phyloP scores from a whole-genome alignment of 1,140 invertebrate genomes.

The Drosophila serrata region DNA sequence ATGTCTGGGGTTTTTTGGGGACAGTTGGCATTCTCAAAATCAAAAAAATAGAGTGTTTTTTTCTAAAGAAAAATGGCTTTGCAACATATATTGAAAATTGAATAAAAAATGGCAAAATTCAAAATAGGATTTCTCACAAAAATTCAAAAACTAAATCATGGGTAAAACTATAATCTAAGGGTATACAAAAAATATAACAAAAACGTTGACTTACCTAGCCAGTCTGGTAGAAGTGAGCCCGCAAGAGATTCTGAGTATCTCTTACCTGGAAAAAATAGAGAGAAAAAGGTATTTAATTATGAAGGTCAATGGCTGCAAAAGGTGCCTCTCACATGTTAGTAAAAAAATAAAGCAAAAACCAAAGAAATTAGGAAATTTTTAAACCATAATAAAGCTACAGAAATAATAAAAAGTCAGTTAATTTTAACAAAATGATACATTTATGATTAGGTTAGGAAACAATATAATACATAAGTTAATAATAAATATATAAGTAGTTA shows the following conservation, averaged over 20 bases:
- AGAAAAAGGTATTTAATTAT: slow-evolving; percentile 42
- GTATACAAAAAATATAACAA: slow-evolving; percentile 68
- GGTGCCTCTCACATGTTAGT: slow-evolving; percentile 55
- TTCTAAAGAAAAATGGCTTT: slow-evolving; percentile 45
- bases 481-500: too few species aligned
- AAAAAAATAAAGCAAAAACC: slow-evolving; percentile 10
- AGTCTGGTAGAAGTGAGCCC: slow-evolving; percentile 85
- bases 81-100: slow-evolving; percentile 61
- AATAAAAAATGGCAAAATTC: slow-evolving; percentile 49
- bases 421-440: background rate
- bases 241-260: slow-evolving; percentile 86
- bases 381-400: background rate
- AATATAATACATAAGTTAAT: background rate
- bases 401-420: background rate
- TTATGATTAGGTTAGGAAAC: background rate
- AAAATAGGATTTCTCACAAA: slow-evolving; percentile 55
- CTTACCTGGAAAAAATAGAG: slow-evolving; percentile 82
- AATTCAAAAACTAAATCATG: slow-evolving; percentile 64
- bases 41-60: slow-evolving; percentile 48
- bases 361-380: background rate
- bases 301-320: background rate
- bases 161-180: slow-evolving; percentile 70
- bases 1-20: slow-evolving; percentile 20
- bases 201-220: slow-evolving; percentile 85
- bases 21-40: slow-evolving; percentile 48